Evolutionary conservation across 1,140 invertebrate genomes (phyloP).

Genomic region (Armadillidium nasatum): DNA sequence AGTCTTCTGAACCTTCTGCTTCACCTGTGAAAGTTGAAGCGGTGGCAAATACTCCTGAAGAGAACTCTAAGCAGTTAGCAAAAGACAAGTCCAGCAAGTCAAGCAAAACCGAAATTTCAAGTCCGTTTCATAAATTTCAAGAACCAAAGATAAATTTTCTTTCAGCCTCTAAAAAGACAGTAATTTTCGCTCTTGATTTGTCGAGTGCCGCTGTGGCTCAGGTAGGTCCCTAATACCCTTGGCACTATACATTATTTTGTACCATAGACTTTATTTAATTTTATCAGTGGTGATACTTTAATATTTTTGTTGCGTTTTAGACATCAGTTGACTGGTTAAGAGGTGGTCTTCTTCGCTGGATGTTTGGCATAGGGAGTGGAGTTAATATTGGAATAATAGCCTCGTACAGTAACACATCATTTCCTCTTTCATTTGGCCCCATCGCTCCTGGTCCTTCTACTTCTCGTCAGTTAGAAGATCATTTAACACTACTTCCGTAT

Average conservation of each 20-base stretch:
- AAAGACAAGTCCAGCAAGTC: no score
- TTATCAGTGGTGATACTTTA: no score
- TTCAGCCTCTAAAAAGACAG: conserved; percentile 27
- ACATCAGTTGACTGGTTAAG: conserved; percentile 29
- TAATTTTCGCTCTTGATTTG: conserved; percentile 38
- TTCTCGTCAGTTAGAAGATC: conserved; percentile 31
- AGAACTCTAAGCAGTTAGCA: no score
- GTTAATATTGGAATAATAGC: conserved; percentile 36
- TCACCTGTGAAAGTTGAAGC: no score
- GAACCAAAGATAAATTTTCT: conserved; percentile 29
- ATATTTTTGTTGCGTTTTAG: no score
- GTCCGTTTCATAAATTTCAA: not conserved
- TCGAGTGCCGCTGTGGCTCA: conserved; percentile 34
- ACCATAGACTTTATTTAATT: no score
- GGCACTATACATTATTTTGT: no score
- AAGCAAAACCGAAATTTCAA: no score
- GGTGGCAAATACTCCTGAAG: no score
- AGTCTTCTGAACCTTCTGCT: no score
- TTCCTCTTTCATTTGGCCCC: conserved; percentile 37
- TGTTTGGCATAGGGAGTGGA: conserved; percentile 36
- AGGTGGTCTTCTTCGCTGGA: conserved; percentile 40
- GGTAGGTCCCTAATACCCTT: no score
- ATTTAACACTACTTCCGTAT: conserved; percentile 35
- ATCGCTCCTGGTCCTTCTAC: conserved; percentile 36
- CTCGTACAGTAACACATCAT: conserved; percentile 40